phyloP scores from a whole-genome alignment of 2,888 invertebrate genomes.

The Plutella xylostella region DNA sequence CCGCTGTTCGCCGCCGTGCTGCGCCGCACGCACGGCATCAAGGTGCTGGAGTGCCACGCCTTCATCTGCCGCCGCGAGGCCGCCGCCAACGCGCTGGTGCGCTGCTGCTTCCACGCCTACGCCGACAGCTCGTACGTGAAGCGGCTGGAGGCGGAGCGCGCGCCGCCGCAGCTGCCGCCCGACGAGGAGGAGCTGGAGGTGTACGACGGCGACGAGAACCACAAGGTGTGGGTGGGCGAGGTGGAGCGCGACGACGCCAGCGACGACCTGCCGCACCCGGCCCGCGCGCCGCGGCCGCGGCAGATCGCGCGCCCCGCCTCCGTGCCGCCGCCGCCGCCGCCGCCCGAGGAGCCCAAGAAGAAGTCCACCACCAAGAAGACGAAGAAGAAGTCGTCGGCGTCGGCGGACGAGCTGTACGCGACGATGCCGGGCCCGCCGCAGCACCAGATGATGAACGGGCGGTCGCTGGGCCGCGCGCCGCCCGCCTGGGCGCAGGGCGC shows the following conservation, averaged over 20 bases:
- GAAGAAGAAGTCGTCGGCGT: slow-evolving; percentile 69
- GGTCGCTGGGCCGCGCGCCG: slow-evolving; percentile 55
- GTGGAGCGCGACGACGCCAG: slow-evolving; percentile 81
- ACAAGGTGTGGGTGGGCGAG: slow-evolving; percentile 93
- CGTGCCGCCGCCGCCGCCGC: slow-evolving; percentile 87
- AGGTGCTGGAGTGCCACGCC: slow-evolving; percentile 98
- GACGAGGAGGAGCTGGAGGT: slow-evolving; percentile 83
- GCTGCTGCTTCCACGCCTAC: slow-evolving; percentile 98
- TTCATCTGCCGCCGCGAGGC: slow-evolving; percentile 97
- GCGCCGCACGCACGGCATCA: slow-evolving; percentile 94
- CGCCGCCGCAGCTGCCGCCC: slow-evolving; percentile 46
- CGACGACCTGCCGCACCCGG: slow-evolving; percentile 72
- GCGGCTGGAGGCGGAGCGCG: slow-evolving; percentile 76
- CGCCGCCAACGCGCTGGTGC: slow-evolving; percentile 96
- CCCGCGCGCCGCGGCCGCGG: slow-evolving; percentile 79
- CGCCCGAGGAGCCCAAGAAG: slow-evolving; percentile 75
- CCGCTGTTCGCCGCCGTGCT: slow-evolving; percentile 97
- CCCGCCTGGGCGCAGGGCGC: slow-evolving; percentile 37
- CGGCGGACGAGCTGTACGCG: slow-evolving; percentile 70
- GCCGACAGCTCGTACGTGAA: slow-evolving; percentile 95
- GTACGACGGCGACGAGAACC: slow-evolving; percentile 93
- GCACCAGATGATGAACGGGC: slow-evolving; percentile 47
- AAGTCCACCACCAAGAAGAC: slow-evolving; percentile 67
- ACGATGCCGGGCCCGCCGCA: slow-evolving; percentile 62
- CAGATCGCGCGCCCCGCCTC: slow-evolving; percentile 84